Percentiles rank a stretch among this genome's conserved stretches.
Conservation (phyloP, 2,888 invertebrate genomes). For the Pocota personata region DNA sequence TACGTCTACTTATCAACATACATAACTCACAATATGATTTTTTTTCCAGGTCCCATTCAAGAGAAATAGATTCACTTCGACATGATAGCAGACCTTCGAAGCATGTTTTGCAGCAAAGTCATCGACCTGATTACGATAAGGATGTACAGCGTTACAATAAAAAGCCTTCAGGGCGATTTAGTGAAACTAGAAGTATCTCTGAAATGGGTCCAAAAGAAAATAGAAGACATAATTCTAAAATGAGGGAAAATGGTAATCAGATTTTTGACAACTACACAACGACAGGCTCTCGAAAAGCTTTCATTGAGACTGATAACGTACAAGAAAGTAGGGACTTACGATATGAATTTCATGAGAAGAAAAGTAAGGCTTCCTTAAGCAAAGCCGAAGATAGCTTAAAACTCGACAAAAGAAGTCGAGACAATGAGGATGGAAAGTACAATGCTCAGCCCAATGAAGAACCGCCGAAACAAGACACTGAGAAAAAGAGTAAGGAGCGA, state of each 20-base stretch:
- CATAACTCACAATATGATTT: not conserved
- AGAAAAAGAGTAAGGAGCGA: conserved; percentile 85
- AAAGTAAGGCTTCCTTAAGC: conserved; percentile 6
- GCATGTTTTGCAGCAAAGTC: conserved; percentile 77
- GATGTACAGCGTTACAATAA: conserved; percentile 47
- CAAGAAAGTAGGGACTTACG: conserved; percentile 85
- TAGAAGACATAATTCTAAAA: conserved; percentile 56
- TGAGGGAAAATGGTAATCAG: conserved; percentile 55
- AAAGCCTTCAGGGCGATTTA: conserved; percentile 36
- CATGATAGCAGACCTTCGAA: conserved; percentile 46
- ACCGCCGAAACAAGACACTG: conserved; percentile 80
- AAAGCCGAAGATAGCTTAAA: conserved; percentile 79
- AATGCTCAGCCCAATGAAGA: conserved; percentile 79
- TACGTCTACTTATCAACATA: not conserved
- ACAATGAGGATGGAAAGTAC: conserved; percentile 70
- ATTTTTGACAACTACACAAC: conserved; percentile 45
- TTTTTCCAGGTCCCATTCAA: conserved; percentile 55
- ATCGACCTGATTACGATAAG: conserved; percentile 77
- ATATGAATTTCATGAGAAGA: conserved; percentile 82
- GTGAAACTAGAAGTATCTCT: conserved; percentile 53
- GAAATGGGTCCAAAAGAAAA: conserved; percentile 59
- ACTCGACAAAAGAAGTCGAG: conserved; percentile 79
- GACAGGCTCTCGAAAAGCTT: conserved; percentile 38
- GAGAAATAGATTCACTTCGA: conserved; percentile 44
- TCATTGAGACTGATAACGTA: conserved; percentile 78